A percentile compares a stretch with the other conserved stretches of the same genome.
Evolutionary conservation across 2,797 vertebrate genomes (phyloP).

Genomic region (Catostomus latipinnis): DNA sequence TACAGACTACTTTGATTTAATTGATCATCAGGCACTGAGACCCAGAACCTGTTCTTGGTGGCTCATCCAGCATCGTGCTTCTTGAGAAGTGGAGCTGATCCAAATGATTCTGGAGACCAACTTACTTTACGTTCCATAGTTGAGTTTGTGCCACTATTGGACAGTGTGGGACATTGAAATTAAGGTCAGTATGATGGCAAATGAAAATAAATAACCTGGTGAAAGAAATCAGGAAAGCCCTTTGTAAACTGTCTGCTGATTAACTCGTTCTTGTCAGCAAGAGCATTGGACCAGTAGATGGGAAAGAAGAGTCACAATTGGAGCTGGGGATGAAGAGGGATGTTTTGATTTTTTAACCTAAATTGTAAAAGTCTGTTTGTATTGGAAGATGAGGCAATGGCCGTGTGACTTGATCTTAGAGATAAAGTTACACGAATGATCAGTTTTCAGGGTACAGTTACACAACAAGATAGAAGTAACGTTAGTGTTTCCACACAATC

Average conservation of each 20-base stretch:
- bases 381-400: not conserved
- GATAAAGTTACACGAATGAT: not conserved
- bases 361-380: not conserved
- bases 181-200: not conserved
- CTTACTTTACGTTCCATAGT: not conserved
- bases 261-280: not conserved
- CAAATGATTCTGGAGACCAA: not conserved
- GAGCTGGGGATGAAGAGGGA: not conserved
- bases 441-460: not conserved
- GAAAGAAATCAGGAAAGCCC: not conserved
- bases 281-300: not conserved
- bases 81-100: not conserved
- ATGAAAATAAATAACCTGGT: not conserved
- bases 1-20: no score
- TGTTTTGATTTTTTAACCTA: conserved; percentile 2
- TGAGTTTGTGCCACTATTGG: not conserved
- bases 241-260: conserved; percentile 2
- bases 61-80: no score
- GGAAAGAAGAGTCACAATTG: not conserved
- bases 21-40: no score
- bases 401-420: not conserved
- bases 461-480: no score
- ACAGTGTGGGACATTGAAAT: not conserved
- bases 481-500: no score
- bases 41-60: no score